Evolutionary conservation across 2,888 invertebrate genomes (phyloP).

Genomic region (Dysmachus trigonus): DNA sequence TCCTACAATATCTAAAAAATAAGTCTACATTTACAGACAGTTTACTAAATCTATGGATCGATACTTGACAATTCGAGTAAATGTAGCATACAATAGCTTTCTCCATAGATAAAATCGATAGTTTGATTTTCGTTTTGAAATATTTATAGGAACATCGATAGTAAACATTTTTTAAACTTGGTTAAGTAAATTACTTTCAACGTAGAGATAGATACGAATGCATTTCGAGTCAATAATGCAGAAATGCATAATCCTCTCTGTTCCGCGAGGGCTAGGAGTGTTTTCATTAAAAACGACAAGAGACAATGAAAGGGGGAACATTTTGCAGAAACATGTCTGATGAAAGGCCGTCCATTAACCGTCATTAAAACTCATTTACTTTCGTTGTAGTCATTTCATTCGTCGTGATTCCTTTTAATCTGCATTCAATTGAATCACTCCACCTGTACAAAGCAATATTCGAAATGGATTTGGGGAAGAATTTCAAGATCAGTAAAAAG

Average conservation of each 20-base stretch:
- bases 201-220: not conserved
- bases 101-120: no score
- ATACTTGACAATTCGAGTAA: no score
- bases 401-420: slow-evolving; percentile 17
- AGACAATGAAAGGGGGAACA: not conserved
- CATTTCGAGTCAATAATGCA: not conserved
- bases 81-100: no score
- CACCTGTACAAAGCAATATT: slow-evolving; percentile 49
- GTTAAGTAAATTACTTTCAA: not conserved
- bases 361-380: slow-evolving; percentile 36
- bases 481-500: slow-evolving; percentile 47
- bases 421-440: slow-evolving; percentile 36
- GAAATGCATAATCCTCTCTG: not conserved
- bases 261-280: not conserved
- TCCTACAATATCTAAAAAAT: no score
- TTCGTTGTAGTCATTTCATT: slow-evolving; percentile 24
- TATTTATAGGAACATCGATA: not conserved
- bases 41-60: no score
- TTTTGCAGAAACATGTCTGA: not conserved
- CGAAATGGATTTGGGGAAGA: slow-evolving; percentile 47
- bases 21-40: no score
- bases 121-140: no score
- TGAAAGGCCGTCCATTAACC: slow-evolving; percentile 17
- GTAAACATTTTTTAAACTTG: not conserved
- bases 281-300: not conserved